A percentile compares a stretch with the other conserved stretches of the same genome.
Conservation (phyloP, 2,113 vertebrate genomes). For the Thomomys bottae region DNA sequence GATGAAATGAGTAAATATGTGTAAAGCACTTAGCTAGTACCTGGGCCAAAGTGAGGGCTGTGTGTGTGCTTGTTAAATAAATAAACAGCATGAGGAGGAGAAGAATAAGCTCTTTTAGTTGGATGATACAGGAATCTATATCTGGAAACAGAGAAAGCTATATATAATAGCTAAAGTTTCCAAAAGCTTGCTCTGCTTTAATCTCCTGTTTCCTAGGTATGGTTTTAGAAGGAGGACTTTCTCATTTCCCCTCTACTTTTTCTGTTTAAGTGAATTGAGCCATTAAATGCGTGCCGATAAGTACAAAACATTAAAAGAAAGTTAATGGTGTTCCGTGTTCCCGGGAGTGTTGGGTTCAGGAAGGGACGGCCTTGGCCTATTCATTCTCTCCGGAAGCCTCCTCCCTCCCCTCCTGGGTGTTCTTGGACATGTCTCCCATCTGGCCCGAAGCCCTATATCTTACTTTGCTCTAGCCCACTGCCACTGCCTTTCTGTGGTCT, state of each 20-base stretch:
- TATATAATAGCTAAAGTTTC: constrained; percentile 52
- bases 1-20: constrained; percentile 7
- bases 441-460: background rate
- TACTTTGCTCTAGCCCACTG: constrained; percentile 29
- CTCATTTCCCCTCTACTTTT: constrained; percentile 66
- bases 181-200: constrained; percentile 49
- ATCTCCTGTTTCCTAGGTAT: constrained; percentile 62
- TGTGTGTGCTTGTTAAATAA: constrained; percentile 37
- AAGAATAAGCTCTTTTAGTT: constrained; percentile 36
- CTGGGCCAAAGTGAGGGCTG: background rate
- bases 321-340: constrained; percentile 64
- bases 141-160: constrained; percentile 47
- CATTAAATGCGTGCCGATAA: constrained; percentile 71
- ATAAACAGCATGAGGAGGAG: constrained; percentile 15
- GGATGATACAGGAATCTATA: constrained; percentile 31
- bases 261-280: constrained; percentile 67
- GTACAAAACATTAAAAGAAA: constrained; percentile 78
- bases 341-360: constrained; percentile 28
- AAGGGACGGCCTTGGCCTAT: constrained; percentile 58
- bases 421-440: constrained; percentile 20
- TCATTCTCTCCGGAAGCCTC: constrained; percentile 67
- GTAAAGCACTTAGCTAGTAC: background rate
- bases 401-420: background rate
- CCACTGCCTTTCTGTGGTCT: constrained; percentile 21
- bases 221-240: constrained; percentile 67